These are phyloP conservation scores for Julus scanicus DNA, from an alignment of 2,888 invertebrate genomes.

Conservation along the genomic window DNA sequence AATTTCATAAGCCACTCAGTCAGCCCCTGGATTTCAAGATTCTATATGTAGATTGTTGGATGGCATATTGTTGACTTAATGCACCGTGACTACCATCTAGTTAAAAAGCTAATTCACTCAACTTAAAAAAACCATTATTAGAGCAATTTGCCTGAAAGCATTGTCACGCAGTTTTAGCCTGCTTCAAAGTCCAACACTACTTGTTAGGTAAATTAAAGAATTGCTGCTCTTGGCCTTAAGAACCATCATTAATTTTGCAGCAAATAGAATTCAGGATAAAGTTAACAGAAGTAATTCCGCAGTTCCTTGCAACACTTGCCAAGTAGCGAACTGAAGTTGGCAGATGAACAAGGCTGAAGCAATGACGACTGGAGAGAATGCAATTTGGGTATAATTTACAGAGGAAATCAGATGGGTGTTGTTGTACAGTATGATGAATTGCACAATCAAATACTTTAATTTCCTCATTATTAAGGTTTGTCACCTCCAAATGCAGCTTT, in stretches of 20 bases:
- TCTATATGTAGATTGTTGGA: neutral
- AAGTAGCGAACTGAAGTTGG: neutral
- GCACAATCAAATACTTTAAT: neutral
- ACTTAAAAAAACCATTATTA: neutral
- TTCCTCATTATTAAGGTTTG: neutral
- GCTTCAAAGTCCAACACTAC: neutral
- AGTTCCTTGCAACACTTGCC: conserved; percentile 1
- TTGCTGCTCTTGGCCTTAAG: neutral
- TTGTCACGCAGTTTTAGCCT: neutral
- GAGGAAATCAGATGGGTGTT: neutral
- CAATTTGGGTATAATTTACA: neutral
- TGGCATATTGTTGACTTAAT: neutral
- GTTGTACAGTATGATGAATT: neutral
- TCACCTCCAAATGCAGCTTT: neutral
- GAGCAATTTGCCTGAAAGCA: neutral
- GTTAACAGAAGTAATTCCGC: neutral
- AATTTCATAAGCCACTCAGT: neutral
- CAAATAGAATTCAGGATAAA: conserved; percentile 26
- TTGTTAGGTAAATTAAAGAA: neutral
- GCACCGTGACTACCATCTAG: neutral
- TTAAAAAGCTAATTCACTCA: neutral
- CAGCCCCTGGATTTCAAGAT: neutral
- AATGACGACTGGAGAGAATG: neutral
- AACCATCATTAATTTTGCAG: neutral
- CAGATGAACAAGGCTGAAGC: conserved; percentile 42